These are phyloP conservation scores for Acanthosepion pharaonis DNA, from an alignment of 2,888 invertebrate genomes.

Conservation along the genomic window DNA sequence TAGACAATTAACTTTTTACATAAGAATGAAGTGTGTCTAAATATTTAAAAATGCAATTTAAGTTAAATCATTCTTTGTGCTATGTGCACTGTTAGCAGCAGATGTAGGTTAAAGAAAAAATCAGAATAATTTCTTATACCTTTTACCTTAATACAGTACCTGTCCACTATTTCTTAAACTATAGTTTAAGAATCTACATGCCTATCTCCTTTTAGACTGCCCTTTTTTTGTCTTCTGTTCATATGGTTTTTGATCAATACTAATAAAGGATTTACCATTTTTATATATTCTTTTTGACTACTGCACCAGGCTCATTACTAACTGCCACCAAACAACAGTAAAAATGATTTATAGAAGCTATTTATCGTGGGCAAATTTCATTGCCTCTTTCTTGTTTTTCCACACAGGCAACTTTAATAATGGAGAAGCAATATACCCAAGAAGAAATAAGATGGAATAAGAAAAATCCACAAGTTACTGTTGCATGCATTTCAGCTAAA, in stretches of 20 bases:
- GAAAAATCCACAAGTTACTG: not conserved
- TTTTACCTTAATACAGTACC: not conserved
- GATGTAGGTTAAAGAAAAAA: too few species aligned
- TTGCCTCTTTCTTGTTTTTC: not conserved
- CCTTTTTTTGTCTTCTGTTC: not conserved
- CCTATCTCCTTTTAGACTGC: not conserved
- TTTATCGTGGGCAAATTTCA: not conserved
- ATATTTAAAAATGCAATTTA: too few species aligned
- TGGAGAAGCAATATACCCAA: not conserved
- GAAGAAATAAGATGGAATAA: not conserved
- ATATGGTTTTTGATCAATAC: not conserved
- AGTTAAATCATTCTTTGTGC: too few species aligned
- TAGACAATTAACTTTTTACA: too few species aligned
- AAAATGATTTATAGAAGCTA: constrained; percentile 21
- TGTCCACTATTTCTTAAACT: not conserved
- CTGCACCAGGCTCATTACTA: not conserved
- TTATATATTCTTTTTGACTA: not conserved
- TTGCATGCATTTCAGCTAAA: not conserved
- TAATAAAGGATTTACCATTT: not conserved
- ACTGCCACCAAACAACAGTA: not conserved
- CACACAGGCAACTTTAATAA: too few species aligned
- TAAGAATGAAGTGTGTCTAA: too few species aligned
- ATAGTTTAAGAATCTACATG: not conserved
- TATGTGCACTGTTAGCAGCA: too few species aligned
- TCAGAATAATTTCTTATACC: not conserved